A percentile compares a stretch with the other conserved stretches of the same genome.
Conservation (phyloP, 2,888 invertebrate genomes). For the Bombylius major region DNA sequence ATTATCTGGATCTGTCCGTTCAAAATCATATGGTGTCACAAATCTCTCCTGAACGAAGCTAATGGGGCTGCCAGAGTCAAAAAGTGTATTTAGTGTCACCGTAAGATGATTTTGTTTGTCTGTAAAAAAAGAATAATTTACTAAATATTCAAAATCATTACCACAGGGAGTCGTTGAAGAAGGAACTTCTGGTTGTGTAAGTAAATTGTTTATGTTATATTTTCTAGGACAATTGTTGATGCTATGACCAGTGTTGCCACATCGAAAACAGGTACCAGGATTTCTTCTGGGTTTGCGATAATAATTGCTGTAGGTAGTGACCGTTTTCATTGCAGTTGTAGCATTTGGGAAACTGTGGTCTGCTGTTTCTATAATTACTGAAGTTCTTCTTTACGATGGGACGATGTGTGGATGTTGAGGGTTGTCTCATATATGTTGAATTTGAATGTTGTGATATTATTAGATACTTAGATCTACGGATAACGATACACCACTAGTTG, state of each 20-base stretch:
- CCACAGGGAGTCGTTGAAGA: not conserved
- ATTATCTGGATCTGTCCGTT: not conserved
- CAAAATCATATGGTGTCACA: not conserved
- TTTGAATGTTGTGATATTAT: not conserved
- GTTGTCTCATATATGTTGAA: not conserved
- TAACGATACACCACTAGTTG: no score
- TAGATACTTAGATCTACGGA: no score
- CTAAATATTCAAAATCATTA: not conserved
- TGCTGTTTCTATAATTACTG: not conserved
- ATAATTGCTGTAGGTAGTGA: not conserved
- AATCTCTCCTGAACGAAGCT: constrained; percentile 1
- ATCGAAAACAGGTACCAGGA: not conserved
- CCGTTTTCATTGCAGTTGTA: not conserved
- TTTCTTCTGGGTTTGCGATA: not conserved
- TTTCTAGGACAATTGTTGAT: not conserved
- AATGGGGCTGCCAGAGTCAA: not conserved
- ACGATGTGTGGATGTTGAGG: no score
- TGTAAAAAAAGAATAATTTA: not conserved
- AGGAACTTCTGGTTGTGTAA: not conserved
- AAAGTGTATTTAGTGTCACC: not conserved
- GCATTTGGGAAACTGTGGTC: not conserved
- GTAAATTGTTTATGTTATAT: not conserved
- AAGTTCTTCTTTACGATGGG: not conserved
- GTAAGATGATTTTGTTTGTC: not conserved
- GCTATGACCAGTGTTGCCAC: not conserved